Conservation (phyloP, 2,888 invertebrate species). For the Electrophaes corylata region DNA sequence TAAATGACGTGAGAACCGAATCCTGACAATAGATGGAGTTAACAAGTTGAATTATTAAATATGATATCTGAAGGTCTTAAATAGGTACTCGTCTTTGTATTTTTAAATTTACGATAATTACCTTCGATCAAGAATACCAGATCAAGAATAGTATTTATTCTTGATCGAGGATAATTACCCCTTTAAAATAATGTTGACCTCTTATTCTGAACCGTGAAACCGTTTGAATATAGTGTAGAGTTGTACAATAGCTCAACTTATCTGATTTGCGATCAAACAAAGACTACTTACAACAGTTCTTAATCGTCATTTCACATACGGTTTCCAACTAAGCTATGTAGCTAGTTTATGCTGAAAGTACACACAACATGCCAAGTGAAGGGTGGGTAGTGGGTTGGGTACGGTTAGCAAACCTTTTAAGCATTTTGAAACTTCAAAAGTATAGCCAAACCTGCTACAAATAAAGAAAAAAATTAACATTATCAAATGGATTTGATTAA, state of each 20-base stretch:
- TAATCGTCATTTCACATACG: constrained; percentile 83
- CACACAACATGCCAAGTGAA: constrained; percentile 28
- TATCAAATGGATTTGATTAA: too few species aligned
- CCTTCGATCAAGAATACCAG: too few species aligned
- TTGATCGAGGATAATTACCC: too few species aligned
- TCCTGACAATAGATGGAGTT: constrained; percentile 70
- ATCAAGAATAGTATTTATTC: too few species aligned
- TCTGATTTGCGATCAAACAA: constrained; percentile 74
- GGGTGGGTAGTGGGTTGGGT: constrained; percentile 39
- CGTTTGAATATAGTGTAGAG: constrained; percentile 55
- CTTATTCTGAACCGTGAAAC: constrained; percentile 36
- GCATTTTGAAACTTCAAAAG: too few species aligned
- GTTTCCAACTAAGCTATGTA: constrained; percentile 69
- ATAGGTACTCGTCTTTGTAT: constrained; percentile 21
- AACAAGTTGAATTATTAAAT: constrained; percentile 65
- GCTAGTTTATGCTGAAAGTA: constrained; percentile 65
- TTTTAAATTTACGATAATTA: constrained; percentile 32
- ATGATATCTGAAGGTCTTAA: constrained; percentile 49
- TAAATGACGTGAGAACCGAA: constrained; percentile 78
- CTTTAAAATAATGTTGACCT: constrained; percentile 23
- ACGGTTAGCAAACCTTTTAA: constrained; percentile 40
- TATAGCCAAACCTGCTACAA: too few species aligned
- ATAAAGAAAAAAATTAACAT: too few species aligned
- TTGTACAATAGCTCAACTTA: constrained; percentile 69
- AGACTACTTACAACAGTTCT: constrained; percentile 82